Base-by-base conservation (phyloP, 1,140 invertebrate genomes). In the Thrips palmi region DNA sequence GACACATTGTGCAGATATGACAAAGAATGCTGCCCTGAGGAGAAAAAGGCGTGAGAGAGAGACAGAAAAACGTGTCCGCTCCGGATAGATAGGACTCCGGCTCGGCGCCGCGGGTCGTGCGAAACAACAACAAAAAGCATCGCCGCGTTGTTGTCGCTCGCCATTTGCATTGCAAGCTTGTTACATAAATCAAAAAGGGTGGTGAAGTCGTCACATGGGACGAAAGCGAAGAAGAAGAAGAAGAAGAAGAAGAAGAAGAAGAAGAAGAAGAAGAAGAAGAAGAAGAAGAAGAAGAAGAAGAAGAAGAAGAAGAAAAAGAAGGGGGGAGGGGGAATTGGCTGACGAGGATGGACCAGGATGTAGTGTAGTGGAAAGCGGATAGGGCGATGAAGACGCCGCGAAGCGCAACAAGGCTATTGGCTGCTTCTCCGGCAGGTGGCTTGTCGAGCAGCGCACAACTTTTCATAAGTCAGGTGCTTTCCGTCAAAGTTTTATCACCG, bases 11-110 rank as follows among this genome's bases (percentile, higher is more conserved):
- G n/a, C n/a, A n/a, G n/a, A n/a, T n/a, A n/a, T n/a, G n/a, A n/a
- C n/a, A n/a, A n/a, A n/a, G n/a, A n/a, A n/a, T n/a, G n/a, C 33
- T 12, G 21, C 17, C 7, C 23, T 35, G 17, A 2, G 14, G n/a
- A 34, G 33, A 34, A 34, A 21, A 34, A 34, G 17, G 4, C 19
- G 33, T 20, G 22, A 21, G 22, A 21, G 19, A 34, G 21, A 19
- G 21, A 33, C 15, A 33, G 21, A 3, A 33, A 33, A 19, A 3
- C 5, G 32, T 18, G n/a, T 5, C 3, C 3, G 32, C n/a, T 18
- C 15, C 17, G 21, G 32, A 3, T 18, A 19, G 11, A 33, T 15
- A 4, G 18, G 3, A 14, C 3, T 15, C 17, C 17, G 18, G 3
- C 17, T n/a, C 2, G 4, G 18, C n/a, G 3, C 17, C n/a, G 3